phyloP scores from a whole-genome alignment of 2,888 invertebrate genomes.

The Proisotoma minuta region DNA sequence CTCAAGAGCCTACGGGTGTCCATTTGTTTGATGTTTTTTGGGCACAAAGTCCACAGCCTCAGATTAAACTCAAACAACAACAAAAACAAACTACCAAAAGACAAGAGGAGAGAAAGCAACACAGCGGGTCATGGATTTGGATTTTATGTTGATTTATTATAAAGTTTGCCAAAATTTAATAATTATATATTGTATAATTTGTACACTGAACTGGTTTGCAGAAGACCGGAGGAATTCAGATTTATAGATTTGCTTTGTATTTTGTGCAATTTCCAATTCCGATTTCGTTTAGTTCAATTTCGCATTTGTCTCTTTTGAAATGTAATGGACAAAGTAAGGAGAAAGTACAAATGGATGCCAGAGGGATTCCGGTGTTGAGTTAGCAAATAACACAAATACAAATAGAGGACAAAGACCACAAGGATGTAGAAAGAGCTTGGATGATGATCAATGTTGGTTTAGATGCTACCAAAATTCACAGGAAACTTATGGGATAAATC shows the following conservation, averaged over 20 bases:
- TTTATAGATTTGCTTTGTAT: no score
- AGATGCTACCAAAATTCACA: background rate
- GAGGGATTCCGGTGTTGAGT: background rate
- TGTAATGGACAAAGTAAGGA: no score
- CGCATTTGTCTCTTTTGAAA: no score
- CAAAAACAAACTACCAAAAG: background rate
- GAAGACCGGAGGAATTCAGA: no score
- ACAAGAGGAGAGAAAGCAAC: background rate
- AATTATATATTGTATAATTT: no score
- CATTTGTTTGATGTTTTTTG: constrained; percentile 34
- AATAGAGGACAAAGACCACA: background rate
- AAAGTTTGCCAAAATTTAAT: no score
- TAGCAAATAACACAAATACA: background rate
- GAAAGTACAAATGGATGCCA: no score
- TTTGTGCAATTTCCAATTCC: no score
- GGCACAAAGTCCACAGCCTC: background rate
- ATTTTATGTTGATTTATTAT: no score
- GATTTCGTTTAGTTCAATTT: no score
- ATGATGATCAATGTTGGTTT: constrained; percentile 6
- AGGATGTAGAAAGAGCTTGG: constrained; percentile 2
- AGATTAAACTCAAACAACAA: background rate
- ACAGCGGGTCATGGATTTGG: no score
- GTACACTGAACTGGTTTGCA: no score
- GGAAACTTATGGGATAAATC: background rate
- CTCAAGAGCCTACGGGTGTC: constrained; percentile 39